Evolutionary conservation across 2,888 invertebrate genomes (phyloP).

Genomic region (Leptinotarsa tumamoca): DNA sequence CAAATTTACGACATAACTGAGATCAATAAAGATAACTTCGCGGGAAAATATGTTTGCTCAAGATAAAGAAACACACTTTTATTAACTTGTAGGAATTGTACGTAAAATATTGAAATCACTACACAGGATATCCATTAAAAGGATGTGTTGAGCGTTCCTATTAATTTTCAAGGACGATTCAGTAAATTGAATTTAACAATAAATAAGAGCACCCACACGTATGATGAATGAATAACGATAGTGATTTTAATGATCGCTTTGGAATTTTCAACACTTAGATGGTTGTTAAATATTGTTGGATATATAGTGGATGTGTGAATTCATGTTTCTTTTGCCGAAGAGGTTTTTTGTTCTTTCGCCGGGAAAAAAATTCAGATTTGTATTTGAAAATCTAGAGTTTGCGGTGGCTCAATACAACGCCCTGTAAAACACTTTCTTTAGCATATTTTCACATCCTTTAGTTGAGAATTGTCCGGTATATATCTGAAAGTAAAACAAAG

Average conservation of each 20-base stretch:
- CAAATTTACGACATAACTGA: constrained; percentile 28
- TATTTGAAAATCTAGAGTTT: too few relatives aligned
- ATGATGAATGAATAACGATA: constrained; percentile 39
- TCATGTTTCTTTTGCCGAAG: too few relatives aligned
- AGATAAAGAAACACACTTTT: constrained; percentile 37
- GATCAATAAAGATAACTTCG: constrained; percentile 32
- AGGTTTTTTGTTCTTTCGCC: too few relatives aligned
- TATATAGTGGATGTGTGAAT: neutral
- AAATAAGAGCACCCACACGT: constrained; percentile 41
- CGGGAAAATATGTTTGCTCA: constrained; percentile 35
- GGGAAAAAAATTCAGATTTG: too few relatives aligned
- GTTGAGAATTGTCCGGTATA: too few relatives aligned
- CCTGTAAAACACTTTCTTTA: too few relatives aligned
- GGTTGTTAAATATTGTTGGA: neutral
- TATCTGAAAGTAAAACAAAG: too few relatives aligned
- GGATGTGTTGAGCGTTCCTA: constrained; percentile 45
- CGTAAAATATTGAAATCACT: constrained; percentile 39
- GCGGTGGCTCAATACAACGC: too few relatives aligned
- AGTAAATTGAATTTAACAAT: constrained; percentile 46
- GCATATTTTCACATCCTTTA: too few relatives aligned
- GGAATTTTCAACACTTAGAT: constrained; percentile 37
- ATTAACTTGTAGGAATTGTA: constrained; percentile 35
- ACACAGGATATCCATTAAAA: constrained; percentile 51
- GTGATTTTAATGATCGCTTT: constrained; percentile 41
- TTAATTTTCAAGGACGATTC: constrained; percentile 50